Evolutionary conservation across 2,113 vertebrate species (phyloP), one percentile per base, ranked within the genome.

Genomic region (Hippolais icterina): DNA sequence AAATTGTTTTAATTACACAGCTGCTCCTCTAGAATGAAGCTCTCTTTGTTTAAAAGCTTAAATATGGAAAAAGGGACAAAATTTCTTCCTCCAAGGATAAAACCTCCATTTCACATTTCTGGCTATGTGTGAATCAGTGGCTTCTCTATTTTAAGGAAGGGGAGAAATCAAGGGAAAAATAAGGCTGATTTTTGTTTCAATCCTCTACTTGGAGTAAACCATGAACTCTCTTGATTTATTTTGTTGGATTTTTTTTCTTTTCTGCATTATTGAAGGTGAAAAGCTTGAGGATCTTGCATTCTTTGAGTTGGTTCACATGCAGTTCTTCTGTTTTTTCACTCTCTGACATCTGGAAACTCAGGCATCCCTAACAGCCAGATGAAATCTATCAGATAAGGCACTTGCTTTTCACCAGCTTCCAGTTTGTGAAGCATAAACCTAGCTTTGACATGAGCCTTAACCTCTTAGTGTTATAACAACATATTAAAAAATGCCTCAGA

Each of bases 1-100:
- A 95, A 93, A 94, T 85, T 93, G 82, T 50, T 63, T 94, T 91
- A 94, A 93, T 95, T 93, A 85, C 87, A 76, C 87, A 96, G 91
- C 87, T 94, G 87, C 54, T 93, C 15, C 50, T 91, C 81, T 85
- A 74, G 54, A 92, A 86, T 46, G 66, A 93, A 54, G 46, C 71
- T 76, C 24, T 74, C 70, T 93, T 95, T 93, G 70, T 94, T 95
- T 93, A 49, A 85, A 95, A 72, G 50, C 65, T 91, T 96, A 44
- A 89, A 28, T 77, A n/a, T 25, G 50, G 54, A 83, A 68, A 70
- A 28, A 85, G 64, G 71, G 78, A 71, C 79, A 83, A 96, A 83
- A 80, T 88, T 85, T 85, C 63, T 94, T 80, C 47, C 71, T 93
- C 42, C 60, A 66, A 81, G 83, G 56, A 94, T 83, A 83, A 95